These are phyloP conservation scores for Trinorchestia longiramus DNA, from an alignment of 1,140 invertebrate genomes.

Conservation along the genomic window DNA sequence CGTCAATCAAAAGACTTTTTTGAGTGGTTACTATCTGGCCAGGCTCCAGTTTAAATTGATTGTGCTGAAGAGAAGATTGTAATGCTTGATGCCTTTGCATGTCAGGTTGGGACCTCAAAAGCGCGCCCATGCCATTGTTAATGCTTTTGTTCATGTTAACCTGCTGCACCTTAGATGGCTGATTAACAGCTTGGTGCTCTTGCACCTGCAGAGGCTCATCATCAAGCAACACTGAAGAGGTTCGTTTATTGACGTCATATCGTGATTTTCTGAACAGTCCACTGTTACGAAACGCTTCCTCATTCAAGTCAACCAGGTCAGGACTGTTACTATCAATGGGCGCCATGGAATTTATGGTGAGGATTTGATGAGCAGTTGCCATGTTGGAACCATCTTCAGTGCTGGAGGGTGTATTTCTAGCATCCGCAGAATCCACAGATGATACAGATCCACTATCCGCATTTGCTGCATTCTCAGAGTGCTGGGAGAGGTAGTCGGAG, in stretches of 20 bases:
- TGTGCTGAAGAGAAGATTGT: neutral
- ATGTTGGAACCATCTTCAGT: neutral
- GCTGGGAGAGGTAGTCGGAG: conserved; percentile 41
- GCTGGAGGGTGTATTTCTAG: conserved; percentile 7
- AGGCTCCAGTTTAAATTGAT: neutral
- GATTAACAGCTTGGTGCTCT: neutral
- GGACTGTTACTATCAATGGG: neutral
- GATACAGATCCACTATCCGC: neutral
- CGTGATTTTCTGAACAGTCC: conserved; percentile 17
- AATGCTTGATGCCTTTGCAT: neutral
- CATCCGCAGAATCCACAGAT: neutral
- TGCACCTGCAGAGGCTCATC: conserved; percentile 25
- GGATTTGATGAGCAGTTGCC: conserved; percentile 17
- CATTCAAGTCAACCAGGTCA: conserved; percentile 9
- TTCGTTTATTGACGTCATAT: neutral
- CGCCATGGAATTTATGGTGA: neutral
- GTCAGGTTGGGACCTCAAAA: neutral
- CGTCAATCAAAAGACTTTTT: conserved; percentile 19
- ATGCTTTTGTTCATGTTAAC: neutral
- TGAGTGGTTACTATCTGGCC: neutral
- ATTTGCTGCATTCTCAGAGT: neutral
- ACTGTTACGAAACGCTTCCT: neutral
- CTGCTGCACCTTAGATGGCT: neutral
- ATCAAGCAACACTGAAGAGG: neutral
- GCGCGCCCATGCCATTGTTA: neutral